Conservation (phyloP, 2,113 vertebrate genomes). For the Toxotes jaculatrix region DNA sequence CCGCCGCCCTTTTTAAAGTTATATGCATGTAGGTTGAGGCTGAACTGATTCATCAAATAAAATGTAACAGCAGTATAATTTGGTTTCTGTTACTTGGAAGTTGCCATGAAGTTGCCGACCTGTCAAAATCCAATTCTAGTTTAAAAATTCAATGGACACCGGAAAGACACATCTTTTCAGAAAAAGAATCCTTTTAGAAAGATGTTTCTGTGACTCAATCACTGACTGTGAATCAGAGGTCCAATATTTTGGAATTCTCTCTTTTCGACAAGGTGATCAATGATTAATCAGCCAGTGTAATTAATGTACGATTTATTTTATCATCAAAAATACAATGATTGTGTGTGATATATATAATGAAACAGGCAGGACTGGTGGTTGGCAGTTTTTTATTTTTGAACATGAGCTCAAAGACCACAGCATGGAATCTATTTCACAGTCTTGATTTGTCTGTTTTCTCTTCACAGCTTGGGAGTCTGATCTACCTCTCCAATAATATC, state of each 20-base stretch:
- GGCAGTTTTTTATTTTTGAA: background rate
- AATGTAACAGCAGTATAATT: background rate
- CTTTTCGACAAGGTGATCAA: background rate
- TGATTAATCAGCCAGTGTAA: background rate
- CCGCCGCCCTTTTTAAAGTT: background rate
- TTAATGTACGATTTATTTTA: background rate
- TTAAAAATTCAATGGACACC: background rate
- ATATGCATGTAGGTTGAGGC: background rate
- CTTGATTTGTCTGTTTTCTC: constrained; percentile 47
- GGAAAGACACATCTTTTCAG: background rate
- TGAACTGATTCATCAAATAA: background rate
- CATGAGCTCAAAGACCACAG: background rate
- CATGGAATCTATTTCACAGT: background rate
- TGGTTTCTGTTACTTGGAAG: background rate
- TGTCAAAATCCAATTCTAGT: background rate
- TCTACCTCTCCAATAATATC: constrained; percentile 86
- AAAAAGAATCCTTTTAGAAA: background rate
- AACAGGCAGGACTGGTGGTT: background rate
- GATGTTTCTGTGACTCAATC: no score
- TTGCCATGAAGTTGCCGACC: background rate
- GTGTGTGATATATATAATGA: background rate
- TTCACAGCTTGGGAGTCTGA: constrained; percentile 90
- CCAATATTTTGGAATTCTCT: background rate
- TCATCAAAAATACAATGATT: background rate
- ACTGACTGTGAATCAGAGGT: no score